phyloP scores from a whole-genome alignment of 2,888 invertebrate species.

The Nebria brevicollis region DNA sequence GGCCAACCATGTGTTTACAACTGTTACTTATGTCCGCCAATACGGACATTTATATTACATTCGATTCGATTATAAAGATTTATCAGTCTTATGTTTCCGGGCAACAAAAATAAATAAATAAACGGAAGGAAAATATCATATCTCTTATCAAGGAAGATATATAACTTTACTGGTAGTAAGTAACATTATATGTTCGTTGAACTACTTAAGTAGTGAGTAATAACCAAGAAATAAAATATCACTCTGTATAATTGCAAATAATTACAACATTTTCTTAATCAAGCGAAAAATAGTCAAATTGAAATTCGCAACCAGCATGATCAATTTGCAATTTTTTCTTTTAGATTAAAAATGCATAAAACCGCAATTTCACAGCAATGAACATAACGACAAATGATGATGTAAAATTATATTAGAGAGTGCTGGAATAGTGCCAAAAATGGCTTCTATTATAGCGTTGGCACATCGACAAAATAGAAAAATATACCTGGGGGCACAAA shows the following conservation, averaged over 20 bases:
- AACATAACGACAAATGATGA: slow-evolving; percentile 25
- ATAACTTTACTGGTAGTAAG: no score
- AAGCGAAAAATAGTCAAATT: not conserved
- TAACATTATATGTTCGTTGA: no score
- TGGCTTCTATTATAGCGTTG: not conserved
- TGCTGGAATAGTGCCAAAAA: slow-evolving; percentile 5
- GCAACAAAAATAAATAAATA: not conserved
- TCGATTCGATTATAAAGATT: slow-evolving; percentile 1
- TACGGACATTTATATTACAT: not conserved
- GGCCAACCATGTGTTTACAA: slow-evolving; percentile 20
- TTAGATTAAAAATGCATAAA: slow-evolving; percentile 23
- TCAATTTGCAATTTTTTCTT: not conserved
- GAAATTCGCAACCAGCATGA: not conserved
- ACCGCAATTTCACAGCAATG: slow-evolving; percentile 25
- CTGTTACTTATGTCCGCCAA: not conserved
- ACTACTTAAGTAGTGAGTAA: no score
- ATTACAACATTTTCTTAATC: not conserved
- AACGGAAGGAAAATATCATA: not conserved
- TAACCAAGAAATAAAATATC: not conserved
- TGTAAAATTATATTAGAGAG: slow-evolving; percentile 17
- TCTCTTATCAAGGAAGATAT: not conserved
- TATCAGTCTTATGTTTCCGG: not conserved
- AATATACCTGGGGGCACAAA: not conserved
- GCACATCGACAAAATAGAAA: not conserved
- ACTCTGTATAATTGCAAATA: not conserved